These are phyloP conservation scores for Centropyge bicolor DNA, from an alignment of 2,797 vertebrate genomes.

Conservation along the genomic window DNA sequence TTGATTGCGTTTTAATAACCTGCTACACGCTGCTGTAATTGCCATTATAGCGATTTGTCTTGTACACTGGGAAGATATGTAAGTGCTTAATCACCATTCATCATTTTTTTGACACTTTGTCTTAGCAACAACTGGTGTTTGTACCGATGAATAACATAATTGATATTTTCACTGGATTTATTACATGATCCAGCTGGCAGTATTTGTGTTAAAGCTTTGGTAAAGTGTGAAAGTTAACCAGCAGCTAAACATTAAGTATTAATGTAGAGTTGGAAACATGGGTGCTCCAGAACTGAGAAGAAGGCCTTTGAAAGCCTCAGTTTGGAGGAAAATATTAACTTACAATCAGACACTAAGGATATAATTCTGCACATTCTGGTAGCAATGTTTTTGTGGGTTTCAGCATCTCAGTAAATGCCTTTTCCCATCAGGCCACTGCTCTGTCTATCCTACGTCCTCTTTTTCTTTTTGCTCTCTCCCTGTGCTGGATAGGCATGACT, in stretches of 20 bases:
- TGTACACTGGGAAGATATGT: neutral
- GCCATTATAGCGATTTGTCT: neutral
- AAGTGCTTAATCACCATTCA: neutral
- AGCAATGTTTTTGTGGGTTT: conserved; percentile 25
- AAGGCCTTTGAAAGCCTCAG: neutral
- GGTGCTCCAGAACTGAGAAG: conserved; percentile 6
- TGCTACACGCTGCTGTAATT: neutral
- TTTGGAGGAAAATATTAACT: conserved; percentile 5
- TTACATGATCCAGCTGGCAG: neutral
- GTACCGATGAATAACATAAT: neutral
- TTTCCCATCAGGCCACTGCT: conserved; percentile 25
- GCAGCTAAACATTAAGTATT: conserved; percentile 17
- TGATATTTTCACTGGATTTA: neutral
- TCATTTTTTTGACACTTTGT: conserved; percentile 11
- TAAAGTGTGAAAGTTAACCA: neutral
- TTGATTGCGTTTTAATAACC: conserved; percentile 13
- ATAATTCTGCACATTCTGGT: conserved; percentile 1
- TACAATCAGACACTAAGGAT: neutral
- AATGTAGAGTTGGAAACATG: conserved; percentile 4
- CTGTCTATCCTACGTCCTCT: conserved; percentile 33
- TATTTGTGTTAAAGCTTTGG: conserved; percentile 14
- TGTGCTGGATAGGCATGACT: conserved; percentile 29
- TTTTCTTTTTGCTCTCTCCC: conserved; percentile 2
- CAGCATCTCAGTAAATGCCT: conserved; percentile 35
- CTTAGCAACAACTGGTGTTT: neutral